Percentiles rank a stretch among this genome's conserved stretches.
These are phyloP conservation scores for Hyalella azteca DNA, from an alignment of 2,888 invertebrate genomes.

Conservation along the genomic window DNA sequence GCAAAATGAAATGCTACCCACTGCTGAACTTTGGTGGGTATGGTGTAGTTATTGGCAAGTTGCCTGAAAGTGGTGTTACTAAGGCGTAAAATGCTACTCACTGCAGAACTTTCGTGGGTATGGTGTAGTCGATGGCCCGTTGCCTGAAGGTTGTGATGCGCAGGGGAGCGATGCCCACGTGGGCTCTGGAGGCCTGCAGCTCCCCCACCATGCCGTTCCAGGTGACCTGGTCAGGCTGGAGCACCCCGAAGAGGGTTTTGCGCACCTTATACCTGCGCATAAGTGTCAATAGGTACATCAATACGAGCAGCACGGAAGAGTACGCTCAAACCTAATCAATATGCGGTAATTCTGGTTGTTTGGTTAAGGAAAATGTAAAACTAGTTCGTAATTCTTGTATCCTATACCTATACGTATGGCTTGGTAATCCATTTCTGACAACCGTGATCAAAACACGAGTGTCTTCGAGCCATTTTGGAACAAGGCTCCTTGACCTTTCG, in stretches of 20 bases:
- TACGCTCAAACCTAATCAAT: too few relatives aligned
- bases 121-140: conserved; percentile 48
- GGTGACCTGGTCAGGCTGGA: conserved; percentile 45
- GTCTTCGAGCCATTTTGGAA: too few relatives aligned
- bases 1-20: too few relatives aligned
- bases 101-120: conserved; percentile 52
- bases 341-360: too few relatives aligned
- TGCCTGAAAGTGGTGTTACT: background rate
- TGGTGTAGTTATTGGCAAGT: background rate
- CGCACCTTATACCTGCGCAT: conserved; percentile 51
- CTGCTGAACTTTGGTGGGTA: background rate
- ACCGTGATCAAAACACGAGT: too few relatives aligned
- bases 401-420: too few relatives aligned
- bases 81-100: conserved; percentile 31
- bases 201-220: conserved; percentile 57
- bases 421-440: too few relatives aligned
- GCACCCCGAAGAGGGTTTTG: conserved; percentile 45
- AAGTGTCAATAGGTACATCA: too few relatives aligned
- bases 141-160: conserved; percentile 49
- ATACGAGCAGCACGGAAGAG: too few relatives aligned
- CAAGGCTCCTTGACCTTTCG: too few relatives aligned
- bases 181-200: conserved; percentile 47
- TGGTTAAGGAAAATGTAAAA: too few relatives aligned
- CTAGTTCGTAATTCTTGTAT: too few relatives aligned
- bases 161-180: conserved; percentile 49